Evolutionary conservation across 2,797 vertebrate genomes (phyloP), one percentile per base, ranked within the genome.

Genomic region (Gephyroberyx darwinii): DNA sequence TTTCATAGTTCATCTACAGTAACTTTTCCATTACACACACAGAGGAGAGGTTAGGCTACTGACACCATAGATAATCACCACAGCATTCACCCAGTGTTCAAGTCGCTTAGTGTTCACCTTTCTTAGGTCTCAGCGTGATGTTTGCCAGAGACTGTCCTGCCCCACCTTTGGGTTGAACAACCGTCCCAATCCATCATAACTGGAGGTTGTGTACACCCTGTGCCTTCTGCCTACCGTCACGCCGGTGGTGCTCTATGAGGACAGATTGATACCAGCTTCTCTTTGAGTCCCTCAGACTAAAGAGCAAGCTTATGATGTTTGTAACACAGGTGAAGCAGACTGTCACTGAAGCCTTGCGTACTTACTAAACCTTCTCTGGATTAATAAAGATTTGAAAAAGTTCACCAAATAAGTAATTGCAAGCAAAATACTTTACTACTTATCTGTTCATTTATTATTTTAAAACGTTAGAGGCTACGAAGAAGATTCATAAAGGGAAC

Each of bases 111-210:
- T 54, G 14, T 31, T 39, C 2, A 39, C 13, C 14, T 54, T 47
- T 30, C 35, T 22, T 14, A 48, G 39, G 52, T 56, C 39, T 69
- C 8, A 9, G 7, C 41, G 35, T 50, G 20, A 5, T 5, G n/a
- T 70, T 57, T 43, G 47, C 53, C 51, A 53, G 33, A 17, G 35
- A 30, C 26, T 17, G 41, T 39, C n/a, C 52, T 19, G 41, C 39
- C 41, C 43, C 14, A 16, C 33, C 33, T 8, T 7, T 19, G 35
- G 5, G 17, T 64, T 52, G 7, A 39, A 37, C 22, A 45, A 30
- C 54, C 31, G 51, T 14, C 33, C 47, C 59, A 48, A 69, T 81
- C 51, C 59, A 53, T 81, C 74, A 74, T 48, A 39, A 16, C 53
- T 45, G 50, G 35, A 56, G 37, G 19, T 55, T 41, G 5, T 26